These are phyloP conservation scores for Spea bombifrons DNA, from an alignment of 2,113 vertebrate species.

Conservation along the genomic window DNA sequence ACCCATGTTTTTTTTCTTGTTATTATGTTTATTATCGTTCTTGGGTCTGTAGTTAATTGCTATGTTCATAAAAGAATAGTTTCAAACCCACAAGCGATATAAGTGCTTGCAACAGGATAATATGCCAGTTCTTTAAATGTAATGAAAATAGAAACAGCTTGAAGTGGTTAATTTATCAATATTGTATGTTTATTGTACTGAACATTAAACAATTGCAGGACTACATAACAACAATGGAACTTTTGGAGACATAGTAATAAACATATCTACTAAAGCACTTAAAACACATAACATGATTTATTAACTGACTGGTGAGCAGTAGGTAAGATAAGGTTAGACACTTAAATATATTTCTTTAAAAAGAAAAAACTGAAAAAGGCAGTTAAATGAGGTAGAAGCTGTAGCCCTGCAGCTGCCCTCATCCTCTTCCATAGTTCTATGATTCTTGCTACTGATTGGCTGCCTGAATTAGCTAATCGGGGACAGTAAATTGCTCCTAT, in stretches of 20 bases:
- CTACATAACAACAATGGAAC: not conserved
- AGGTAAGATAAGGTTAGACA: no score
- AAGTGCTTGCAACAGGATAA: not conserved
- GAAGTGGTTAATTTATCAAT: not conserved
- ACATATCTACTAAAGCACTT: not conserved
- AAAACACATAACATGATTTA: no score
- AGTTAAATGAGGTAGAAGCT: no score
- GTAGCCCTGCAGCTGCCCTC: no score
- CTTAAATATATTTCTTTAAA: no score
- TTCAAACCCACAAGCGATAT: not conserved
- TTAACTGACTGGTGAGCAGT: no score
- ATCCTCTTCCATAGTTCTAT: no score
- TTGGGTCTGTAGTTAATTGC: not conserved
- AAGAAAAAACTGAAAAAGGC: no score
- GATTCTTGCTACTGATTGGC: no score
- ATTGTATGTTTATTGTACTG: not conserved
- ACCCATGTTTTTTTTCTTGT: not conserved
- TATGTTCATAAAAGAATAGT: not conserved
- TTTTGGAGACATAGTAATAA: not conserved
- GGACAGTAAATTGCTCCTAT: no score
- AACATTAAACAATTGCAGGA: not conserved
- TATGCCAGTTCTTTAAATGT: not conserved
- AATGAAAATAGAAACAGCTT: not conserved
- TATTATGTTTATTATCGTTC: not conserved
- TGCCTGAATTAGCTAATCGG: no score